Evolutionary conservation across 1,140 invertebrate species (phyloP).

Genomic region (Drosophila sturtevanti): DNA sequence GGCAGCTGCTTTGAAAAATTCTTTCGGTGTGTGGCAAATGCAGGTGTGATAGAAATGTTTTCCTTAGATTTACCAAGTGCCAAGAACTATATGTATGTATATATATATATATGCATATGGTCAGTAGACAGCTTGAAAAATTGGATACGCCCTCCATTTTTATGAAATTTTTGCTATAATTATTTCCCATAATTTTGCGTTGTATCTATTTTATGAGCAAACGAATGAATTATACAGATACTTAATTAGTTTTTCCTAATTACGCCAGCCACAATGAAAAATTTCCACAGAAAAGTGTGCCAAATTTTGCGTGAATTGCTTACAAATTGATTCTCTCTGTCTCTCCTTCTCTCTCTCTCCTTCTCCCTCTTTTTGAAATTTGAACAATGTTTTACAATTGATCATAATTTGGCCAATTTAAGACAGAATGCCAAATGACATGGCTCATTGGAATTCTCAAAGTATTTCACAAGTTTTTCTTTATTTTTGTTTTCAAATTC

Average conservation of each 20-base stretch:
- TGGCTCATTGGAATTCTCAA: neutral
- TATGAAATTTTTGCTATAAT: neutral
- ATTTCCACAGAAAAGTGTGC: neutral
- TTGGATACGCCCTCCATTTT: conserved; percentile 8
- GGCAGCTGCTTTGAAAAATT: conserved; percentile 5
- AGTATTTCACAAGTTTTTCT: neutral
- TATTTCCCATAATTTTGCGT: conserved; percentile 19
- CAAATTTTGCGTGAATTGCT: conserved; percentile 10
- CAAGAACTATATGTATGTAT: neutral
- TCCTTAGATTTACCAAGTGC: neutral
- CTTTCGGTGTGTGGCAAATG: neutral
- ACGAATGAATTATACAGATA: conserved; percentile 39
- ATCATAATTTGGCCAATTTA: neutral
- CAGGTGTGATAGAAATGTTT: conserved; percentile 4
- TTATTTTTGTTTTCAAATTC: neutral
- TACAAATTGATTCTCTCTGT: neutral
- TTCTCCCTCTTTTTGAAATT: neutral
- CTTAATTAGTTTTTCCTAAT: conserved; percentile 54
- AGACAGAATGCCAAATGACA: neutral
- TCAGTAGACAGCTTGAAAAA: neutral
- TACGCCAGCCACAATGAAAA: too few relatives aligned
- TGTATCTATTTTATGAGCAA: conserved; percentile 6
- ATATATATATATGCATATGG: neutral
- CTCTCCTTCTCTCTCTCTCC: neutral
- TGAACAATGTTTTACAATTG: neutral